Conservation (phyloP, 2,113 vertebrate species). For the Peucedramus taeniatus region DNA sequence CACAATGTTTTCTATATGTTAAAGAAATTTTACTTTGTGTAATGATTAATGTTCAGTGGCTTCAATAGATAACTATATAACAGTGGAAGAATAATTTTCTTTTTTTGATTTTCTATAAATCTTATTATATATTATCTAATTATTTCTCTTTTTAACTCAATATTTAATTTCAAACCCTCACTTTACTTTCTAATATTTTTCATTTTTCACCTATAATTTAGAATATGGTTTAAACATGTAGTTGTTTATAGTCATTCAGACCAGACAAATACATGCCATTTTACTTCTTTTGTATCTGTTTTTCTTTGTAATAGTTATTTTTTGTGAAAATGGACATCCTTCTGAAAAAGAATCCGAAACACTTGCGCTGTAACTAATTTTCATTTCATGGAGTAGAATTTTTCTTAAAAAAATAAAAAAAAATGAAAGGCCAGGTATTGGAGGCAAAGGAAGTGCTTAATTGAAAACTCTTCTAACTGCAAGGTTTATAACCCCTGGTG, state of each 20-base stretch:
- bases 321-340: background rate
- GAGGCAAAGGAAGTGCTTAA: background rate
- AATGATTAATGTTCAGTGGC: background rate
- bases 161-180: background rate
- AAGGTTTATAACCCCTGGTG: background rate
- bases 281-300: background rate
- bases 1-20: background rate
- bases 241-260: background rate
- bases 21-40: background rate
- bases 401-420: background rate
- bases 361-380: background rate
- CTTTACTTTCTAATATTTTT: background rate
- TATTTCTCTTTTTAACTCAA: background rate
- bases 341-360: background rate
- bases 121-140: too few relatives aligned
- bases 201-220: background rate
- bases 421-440: background rate
- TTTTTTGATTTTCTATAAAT: background rate
- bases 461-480: background rate
- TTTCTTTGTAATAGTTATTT: background rate
- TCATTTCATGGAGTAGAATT: background rate
- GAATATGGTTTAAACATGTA: background rate
- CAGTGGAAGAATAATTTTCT: background rate
- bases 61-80: background rate
- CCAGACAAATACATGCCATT: background rate